These are phyloP conservation scores for Diarsia brunnea DNA, from an alignment of 2,888 invertebrate genomes.

Conservation along the genomic window DNA sequence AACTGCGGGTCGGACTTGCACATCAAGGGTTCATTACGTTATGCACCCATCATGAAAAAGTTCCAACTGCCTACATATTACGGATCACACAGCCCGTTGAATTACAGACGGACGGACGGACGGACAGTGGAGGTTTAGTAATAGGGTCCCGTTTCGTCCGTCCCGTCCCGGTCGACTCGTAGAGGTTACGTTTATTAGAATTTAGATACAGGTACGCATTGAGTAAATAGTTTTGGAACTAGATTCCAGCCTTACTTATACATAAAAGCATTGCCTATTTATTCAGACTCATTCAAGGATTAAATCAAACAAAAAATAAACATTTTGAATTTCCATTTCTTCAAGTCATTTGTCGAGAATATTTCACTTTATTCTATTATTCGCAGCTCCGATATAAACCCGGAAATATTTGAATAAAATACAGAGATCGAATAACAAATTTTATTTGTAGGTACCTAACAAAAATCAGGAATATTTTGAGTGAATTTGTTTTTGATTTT, in stretches of 20 bases:
- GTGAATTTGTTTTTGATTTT: conserved; percentile 35
- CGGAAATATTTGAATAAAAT: conserved; percentile 40
- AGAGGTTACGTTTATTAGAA: not conserved
- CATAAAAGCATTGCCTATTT: not conserved
- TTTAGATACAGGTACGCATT: not conserved
- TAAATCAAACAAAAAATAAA: not conserved
- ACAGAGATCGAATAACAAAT: conserved; percentile 25
- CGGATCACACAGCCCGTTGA: no score
- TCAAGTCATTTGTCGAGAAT: not conserved
- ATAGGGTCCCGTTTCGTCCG: no score
- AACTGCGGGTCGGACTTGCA: no score
- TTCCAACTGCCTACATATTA: no score
- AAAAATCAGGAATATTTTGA: conserved; percentile 21
- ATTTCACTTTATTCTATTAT: conserved; percentile 22
- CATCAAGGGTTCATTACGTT: no score
- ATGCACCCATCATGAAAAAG: no score
- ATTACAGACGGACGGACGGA: no score
- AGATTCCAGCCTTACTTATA: not conserved
- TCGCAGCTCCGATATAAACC: not conserved
- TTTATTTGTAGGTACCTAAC: conserved; percentile 22
- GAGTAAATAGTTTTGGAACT: not conserved
- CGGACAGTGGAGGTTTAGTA: no score
- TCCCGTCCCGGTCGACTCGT: no score
- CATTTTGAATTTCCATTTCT: not conserved
- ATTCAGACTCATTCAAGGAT: not conserved